Conservation (phyloP, 2,797 vertebrate genomes). For the Phoeniculus purpureus region DNA sequence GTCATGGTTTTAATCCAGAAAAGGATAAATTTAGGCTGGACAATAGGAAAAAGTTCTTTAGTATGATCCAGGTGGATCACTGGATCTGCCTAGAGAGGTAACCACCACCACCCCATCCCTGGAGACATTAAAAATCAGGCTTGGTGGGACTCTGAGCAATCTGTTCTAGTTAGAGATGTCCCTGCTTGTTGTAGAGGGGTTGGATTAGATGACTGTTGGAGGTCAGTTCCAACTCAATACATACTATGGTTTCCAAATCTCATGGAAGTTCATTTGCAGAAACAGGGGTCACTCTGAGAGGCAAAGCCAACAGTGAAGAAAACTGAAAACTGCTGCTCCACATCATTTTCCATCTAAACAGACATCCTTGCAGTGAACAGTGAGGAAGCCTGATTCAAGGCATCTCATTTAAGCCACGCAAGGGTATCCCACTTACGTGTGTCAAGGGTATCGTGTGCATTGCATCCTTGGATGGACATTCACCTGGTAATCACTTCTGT, state of each 20-base stretch:
- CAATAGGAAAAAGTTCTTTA: too few relatives aligned
- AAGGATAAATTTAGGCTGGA: too few relatives aligned
- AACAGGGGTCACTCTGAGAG: background rate
- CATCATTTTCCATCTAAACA: background rate
- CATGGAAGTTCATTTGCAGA: background rate
- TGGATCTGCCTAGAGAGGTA: too few relatives aligned
- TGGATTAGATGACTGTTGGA: too few relatives aligned
- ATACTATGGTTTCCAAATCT: background rate
- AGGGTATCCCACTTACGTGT: background rate
- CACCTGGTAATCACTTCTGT: background rate
- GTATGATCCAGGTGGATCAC: too few relatives aligned
- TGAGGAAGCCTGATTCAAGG: background rate
- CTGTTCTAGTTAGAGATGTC: too few relatives aligned
- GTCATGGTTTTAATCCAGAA: too few relatives aligned
- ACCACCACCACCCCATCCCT: too few relatives aligned
- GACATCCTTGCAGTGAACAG: background rate
- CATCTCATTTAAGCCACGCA: background rate
- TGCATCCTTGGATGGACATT: background rate
- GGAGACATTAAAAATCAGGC: too few relatives aligned
- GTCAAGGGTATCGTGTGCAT: background rate
- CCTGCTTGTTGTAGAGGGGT: too few relatives aligned
- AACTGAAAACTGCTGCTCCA: background rate
- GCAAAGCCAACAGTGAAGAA: background rate
- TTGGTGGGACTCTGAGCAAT: too few relatives aligned
- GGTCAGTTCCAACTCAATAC: too few relatives aligned